Base-by-base conservation (phyloP, 2,113 vertebrate species). In the Pheucticus melanocephalus region DNA sequence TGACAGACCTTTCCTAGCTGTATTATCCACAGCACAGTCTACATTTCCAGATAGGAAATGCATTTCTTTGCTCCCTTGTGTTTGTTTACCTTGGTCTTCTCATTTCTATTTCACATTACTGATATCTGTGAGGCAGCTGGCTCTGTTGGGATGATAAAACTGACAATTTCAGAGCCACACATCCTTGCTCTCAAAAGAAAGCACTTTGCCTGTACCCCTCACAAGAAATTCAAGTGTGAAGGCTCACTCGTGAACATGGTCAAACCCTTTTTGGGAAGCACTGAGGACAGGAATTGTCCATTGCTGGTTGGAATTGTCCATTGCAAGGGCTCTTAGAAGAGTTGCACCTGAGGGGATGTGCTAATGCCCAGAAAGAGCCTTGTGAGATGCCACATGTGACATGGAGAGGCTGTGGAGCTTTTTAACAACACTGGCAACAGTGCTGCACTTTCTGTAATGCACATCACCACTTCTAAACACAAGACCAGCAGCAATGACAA, bases 21-120 rank as follows among this genome's bases (percentile, higher is more conserved):
- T 63, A 54, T 85, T 88, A 91, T 51, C 86, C 57, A 71, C 5
- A 51, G 61, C 51, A 78, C 1, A 2, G 44, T 70, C 82, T 25
- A 86, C 15, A 40, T 73, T 83, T 90, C 59, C 28, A 63, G 80
- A 88, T 25, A 87, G 70, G 21, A 92, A 93, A 77, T 50, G 70
- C 66, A 76, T 90, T 95, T 94, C 61, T 94, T 79, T 85, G 42
- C 45, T 85, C n/a, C 47, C 82, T 80, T 94, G n/a, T 70, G 51
- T 82, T 94, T 94, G 72, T 86, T 92, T 94, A 78, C 84, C 54
- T 77, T 63, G 59, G 45, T 94, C 31, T 92, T 85, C 45, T 85
- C 40, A 84, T 90, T 95, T 91, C 54, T 90, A 21, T n/a, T 65
- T 90, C 64, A 73, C 59, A 56, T 88, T 51, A 65, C 45, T 90